Base-by-base conservation (phyloP, 2,113 vertebrate genomes). In the Sclerurus mexicanus region DNA sequence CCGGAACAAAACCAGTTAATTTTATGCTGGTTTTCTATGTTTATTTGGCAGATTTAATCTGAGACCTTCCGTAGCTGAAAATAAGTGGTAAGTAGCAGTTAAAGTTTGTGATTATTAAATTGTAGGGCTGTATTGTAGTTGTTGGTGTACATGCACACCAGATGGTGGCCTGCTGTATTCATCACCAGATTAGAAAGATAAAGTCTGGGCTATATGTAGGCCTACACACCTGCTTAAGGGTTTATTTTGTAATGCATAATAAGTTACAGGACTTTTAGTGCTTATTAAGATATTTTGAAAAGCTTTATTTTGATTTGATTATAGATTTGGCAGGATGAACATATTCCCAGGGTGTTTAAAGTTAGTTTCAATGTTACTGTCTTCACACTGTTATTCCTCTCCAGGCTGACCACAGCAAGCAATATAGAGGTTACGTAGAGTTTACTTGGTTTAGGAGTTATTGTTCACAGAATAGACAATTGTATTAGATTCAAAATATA, bases 101-200 rank as follows among this genome's bases (percentile, higher is more conserved):
- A 52, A 95, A 97, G 75, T 95, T 92, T 89, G 46, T 95, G 95
- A 88, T 96, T 96, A 89, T 96, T 91, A 92, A 96, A 97, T 93
- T 89, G 66, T 37, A 78, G 28, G 68, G 27, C 59, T 89, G 39
- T 89, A 27, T 95, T 95, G 88, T 95, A 81, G 63, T 69, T 96
- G 90, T 66, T 85, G 72, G 79, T 85, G 69, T 86, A 86, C 55
- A 52, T 0, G 28, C 73, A 60, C 87, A 97, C 95, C 98, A 99
- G 98, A 99, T 99, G 98, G 98, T 94, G 88, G 95, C 96, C 97
- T 85, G 88, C 96, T 95, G n/a, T 92, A 93, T 97, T 98, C 80
- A 90, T 92, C 80, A 88, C 50, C 98, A 98, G 98, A 98, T 99
- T 99, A 99, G 93, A 93, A 96, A 94, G 96, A 97, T 98, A 98